Percentiles rank a stretch among this genome's conserved stretches.
Conservation (phyloP, 2,888 invertebrate genomes). For the Rhopalosiphum nymphaeae region DNA sequence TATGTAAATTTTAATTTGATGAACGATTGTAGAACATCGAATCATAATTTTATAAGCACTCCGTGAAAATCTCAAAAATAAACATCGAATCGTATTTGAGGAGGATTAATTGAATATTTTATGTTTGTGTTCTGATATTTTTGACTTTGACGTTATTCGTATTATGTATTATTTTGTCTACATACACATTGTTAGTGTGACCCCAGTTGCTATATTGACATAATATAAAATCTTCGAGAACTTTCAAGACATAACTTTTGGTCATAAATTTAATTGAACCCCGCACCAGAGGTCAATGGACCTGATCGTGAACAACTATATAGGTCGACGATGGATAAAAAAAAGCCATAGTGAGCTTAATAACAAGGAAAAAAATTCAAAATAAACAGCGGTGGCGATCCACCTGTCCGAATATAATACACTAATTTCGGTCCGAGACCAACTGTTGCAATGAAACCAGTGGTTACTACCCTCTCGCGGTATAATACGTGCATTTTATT, state of each 20-base stretch:
- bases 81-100: background rate
- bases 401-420: conserved; percentile 33
- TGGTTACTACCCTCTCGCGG: background rate
- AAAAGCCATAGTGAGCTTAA: background rate
- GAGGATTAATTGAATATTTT: background rate
- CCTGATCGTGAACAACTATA: background rate
- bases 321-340: background rate
- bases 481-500: background rate
- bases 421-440: background rate
- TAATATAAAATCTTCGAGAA: background rate
- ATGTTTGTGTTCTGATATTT: background rate
- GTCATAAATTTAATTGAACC: background rate
- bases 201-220: background rate
- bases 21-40: background rate
- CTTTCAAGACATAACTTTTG: background rate
- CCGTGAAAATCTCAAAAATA: background rate
- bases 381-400: background rate
- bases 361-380: background rate
- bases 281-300: background rate
- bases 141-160: background rate
- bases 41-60: background rate
- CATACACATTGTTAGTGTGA: background rate
- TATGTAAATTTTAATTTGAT: background rate
- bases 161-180: too few species aligned
- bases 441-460: background rate